phyloP scores from a whole-genome alignment of 1,140 invertebrate species.

The Dreissena polymorpha region DNA sequence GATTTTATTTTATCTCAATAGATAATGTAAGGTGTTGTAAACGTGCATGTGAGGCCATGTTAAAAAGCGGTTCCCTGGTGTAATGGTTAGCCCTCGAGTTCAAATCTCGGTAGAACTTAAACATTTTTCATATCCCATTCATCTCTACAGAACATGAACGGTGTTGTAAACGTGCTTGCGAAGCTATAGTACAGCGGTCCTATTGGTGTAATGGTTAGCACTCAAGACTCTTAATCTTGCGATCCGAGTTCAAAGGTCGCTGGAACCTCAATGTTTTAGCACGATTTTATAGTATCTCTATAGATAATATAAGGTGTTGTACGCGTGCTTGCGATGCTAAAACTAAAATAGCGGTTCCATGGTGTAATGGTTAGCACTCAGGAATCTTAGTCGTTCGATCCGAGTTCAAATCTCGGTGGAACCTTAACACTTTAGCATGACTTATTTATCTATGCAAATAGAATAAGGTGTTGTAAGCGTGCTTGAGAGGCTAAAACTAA shows the following conservation, averaged over 20 bases:
- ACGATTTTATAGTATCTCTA: not conserved
- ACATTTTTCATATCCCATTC: too few species aligned
- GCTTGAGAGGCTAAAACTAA: not conserved
- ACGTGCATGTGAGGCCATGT: too few species aligned
- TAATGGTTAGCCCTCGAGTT: too few species aligned
- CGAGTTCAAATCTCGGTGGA: slow-evolving; percentile 52
- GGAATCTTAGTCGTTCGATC: slow-evolving; percentile 58
- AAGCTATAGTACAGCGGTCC: not conserved
- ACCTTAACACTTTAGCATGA: not conserved
- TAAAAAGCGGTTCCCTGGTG: too few species aligned
- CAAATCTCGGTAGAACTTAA: too few species aligned
- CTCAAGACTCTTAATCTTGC: not conserved
- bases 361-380: slow-evolving; percentile 63
- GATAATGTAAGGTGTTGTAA: too few species aligned
- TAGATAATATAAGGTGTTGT: not conserved
- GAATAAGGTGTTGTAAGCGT: not conserved
- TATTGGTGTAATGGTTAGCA: not conserved
- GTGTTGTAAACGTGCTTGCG: not conserved
- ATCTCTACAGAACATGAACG: too few species aligned
- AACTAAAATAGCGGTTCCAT: slow-evolving; percentile 43
- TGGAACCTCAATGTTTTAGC: not conserved
- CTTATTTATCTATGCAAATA: not conserved
- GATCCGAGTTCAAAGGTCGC: not conserved
- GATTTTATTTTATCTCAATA: too few species aligned
- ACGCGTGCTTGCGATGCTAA: not conserved